A percentile compares a stretch with the other conserved stretches of the same genome.
Conservation (phyloP, 2,113 vertebrate genomes). For the Cyphomyrus plagiostoma region DNA sequence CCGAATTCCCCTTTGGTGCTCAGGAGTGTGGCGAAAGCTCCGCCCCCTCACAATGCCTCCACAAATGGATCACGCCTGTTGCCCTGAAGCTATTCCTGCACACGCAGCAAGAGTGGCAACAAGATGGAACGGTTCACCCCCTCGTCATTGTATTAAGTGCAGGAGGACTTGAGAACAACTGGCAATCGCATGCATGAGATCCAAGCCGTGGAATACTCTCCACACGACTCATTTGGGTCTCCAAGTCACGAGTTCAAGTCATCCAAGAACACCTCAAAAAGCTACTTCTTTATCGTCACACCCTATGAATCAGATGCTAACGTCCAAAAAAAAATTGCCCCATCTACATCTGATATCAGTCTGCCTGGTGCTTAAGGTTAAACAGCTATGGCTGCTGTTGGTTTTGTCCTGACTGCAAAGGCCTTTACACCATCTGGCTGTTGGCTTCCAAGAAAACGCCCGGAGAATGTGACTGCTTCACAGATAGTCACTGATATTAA, state of each 20-base stretch:
- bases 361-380: conserved; percentile 26
- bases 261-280: neutral
- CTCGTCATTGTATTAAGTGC: neutral
- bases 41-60: neutral
- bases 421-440: conserved; percentile 13
- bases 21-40: neutral
- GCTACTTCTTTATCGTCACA: conserved; percentile 9
- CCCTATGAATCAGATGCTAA: conserved; percentile 28
- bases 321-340: neutral
- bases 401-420: conserved; percentile 39
- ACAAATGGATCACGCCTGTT: neutral
- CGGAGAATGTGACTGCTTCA: neutral
- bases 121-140: neutral
- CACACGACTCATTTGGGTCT: conserved; percentile 16
- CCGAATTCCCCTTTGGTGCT: conserved; percentile 1
- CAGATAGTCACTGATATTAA: conserved; percentile 29
- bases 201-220: neutral
- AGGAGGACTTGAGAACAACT: neutral
- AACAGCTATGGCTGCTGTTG: conserved; percentile 37
- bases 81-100: neutral
- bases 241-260: neutral
- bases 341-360: neutral
- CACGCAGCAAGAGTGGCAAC: neutral
- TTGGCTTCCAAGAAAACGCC: conserved; percentile 31
- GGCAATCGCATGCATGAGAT: neutral